phyloP scores from a whole-genome alignment of 2,888 invertebrate species.

The Lasioglossum oenotherae region DNA sequence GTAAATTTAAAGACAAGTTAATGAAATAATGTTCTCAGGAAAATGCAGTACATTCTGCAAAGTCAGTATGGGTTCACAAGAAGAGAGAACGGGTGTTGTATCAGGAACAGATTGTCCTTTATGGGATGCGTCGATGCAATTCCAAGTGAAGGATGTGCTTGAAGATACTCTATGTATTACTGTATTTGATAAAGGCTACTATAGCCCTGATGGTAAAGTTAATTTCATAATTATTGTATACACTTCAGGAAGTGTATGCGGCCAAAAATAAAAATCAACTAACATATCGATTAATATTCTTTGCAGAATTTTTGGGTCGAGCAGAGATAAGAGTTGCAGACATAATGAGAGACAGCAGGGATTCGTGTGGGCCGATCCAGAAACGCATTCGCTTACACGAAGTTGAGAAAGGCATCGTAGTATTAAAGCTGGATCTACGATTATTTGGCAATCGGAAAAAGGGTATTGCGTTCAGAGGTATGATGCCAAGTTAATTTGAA shows the following conservation, averaged over 20 bases:
- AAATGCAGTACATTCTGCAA: constrained; percentile 91
- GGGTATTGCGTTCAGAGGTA: constrained; percentile 1
- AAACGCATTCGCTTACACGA: constrained; percentile 88
- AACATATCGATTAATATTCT: constrained; percentile 47
- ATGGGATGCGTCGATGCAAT: constrained; percentile 92
- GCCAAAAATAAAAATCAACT: not conserved
- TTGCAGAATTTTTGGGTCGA: constrained; percentile 89
- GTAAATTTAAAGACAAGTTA: not conserved
- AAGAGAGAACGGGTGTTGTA: constrained; percentile 88
- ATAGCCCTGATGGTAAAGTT: constrained; percentile 89
- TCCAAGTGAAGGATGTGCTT: constrained; percentile 88
- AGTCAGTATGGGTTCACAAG: constrained; percentile 90
- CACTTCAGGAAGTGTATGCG: not conserved
- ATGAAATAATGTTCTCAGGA: constrained; percentile 82
- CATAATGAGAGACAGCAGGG: constrained; percentile 86
- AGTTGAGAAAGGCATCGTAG: constrained; percentile 89
- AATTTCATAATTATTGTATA: not conserved
- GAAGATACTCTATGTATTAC: constrained; percentile 89
- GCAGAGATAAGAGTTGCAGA: constrained; percentile 89
- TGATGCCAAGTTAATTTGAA: constrained; percentile 6
- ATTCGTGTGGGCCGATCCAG: constrained; percentile 87
- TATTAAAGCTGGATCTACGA: constrained; percentile 89
- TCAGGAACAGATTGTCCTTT: constrained; percentile 87
- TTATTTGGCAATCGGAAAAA: constrained; percentile 84
- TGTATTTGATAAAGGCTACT: constrained; percentile 90